A percentile compares a stretch with the other conserved stretches of the same genome.
Evolutionary conservation across 1,140 invertebrate genomes (phyloP).

Genomic region (Asobara japonica): DNA sequence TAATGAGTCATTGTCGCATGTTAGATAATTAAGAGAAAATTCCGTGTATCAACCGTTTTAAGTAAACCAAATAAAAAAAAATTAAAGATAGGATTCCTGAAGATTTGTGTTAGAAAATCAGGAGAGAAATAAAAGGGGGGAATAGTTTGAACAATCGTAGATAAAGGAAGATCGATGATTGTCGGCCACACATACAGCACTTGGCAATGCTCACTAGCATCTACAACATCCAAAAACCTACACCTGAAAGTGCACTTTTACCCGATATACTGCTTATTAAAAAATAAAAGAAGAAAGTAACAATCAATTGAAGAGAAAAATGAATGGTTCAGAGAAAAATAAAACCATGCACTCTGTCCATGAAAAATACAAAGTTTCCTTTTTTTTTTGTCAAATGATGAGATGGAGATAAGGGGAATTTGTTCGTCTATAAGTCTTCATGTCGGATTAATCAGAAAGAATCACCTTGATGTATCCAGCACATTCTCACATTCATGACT

Average conservation of each 20-base stretch:
- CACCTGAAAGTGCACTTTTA: slow-evolving; percentile 41
- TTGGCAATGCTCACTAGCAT: slow-evolving; percentile 65
- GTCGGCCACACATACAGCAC: slow-evolving; percentile 68
- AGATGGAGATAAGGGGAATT: slow-evolving; percentile 50
- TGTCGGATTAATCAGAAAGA: slow-evolving; percentile 31
- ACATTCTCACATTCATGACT: slow-evolving; percentile 42
- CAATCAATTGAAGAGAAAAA: slow-evolving; percentile 19
- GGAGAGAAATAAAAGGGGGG: neutral
- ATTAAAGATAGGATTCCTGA: neutral
- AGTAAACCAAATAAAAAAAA: neutral
- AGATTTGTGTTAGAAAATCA: neutral
- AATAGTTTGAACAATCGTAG: slow-evolving; percentile 7
- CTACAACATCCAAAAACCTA: slow-evolving; percentile 40
- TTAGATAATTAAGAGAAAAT: neutral
- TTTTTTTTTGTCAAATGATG: slow-evolving; percentile 48
- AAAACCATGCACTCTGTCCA: slow-evolving; percentile 30
- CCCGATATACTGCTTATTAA: slow-evolving; percentile 17
- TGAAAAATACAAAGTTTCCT: slow-evolving; percentile 47
- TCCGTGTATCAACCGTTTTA: too few relatives aligned
- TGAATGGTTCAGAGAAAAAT: slow-evolving; percentile 23
- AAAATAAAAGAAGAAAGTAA: slow-evolving; percentile 30
- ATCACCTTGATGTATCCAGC: slow-evolving; percentile 39
- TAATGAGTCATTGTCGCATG: neutral
- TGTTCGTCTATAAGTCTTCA: slow-evolving; percentile 34
- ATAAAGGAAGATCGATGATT: slow-evolving; percentile 66